Base-by-base conservation (phyloP, 2,888 invertebrate species). In the Dolichomitus sp. region DNA sequence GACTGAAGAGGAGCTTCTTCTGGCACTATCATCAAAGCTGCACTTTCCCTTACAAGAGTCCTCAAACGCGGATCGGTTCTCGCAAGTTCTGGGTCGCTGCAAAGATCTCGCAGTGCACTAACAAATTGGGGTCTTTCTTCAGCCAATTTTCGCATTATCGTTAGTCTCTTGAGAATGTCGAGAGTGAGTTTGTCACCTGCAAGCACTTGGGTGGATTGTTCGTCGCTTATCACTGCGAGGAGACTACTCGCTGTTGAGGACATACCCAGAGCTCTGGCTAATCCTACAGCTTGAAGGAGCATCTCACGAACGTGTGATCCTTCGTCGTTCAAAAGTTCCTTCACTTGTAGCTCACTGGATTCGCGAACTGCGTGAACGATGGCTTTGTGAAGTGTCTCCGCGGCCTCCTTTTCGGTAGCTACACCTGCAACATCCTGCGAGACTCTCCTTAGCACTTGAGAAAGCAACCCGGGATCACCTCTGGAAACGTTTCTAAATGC, bases 41-140 rank as follows among this genome's bases (percentile, higher is more conserved):
- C 97, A 91, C 97, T 97, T 92, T 97, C 96, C 87, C 96, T 94
- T 0, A 97, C 96, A 66, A 97, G 94, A 89, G 96, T 96, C 66
- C 97, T 94, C 27, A 97, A 94, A 83, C 95, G 95, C 45, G 97
- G 96, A 94, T 97, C 97, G 23, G 95, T 95, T 80, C 96, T 95
- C 78, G 96, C 96, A 81, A 95, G 93, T 89, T 96, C 96, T 12
- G 97, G 96, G 89, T 97, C 95, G 63, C 95, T 95, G 90, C 95
- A 95, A 50, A 97, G 93, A 87, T 96, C 95, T 33, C 94, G 94
- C 19, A 97, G 93, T 0, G 96, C 96, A 11, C 95, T 95, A 84
- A 95, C 94, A 80, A 96, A 94, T 19, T 95, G 95, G 4, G 96
- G 96, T 69, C 96, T 95, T 85, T 95, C 95, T 85, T 96, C 96